These are phyloP conservation scores for Dendrocincla tyrannina DNA, from an alignment of 2,797 vertebrate genomes.

Conservation along the genomic window DNA sequence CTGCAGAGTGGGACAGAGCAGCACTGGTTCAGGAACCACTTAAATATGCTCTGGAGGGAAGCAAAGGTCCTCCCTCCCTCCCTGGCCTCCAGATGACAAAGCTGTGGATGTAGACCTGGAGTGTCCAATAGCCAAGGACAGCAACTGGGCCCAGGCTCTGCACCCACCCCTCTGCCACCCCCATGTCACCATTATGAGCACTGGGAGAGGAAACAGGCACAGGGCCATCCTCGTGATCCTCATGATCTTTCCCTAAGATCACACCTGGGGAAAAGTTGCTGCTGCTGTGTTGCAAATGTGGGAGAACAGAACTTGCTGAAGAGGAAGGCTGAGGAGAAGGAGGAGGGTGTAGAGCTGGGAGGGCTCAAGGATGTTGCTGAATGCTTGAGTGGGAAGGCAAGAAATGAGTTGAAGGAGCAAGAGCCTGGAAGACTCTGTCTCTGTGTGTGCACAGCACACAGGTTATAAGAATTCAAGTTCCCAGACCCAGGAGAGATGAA, in stretches of 20 bases:
- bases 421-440: neutral
- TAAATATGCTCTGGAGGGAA: neutral
- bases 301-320: neutral
- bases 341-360: neutral
- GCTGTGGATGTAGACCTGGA: neutral
- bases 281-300: neutral
- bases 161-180: neutral
- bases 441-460: neutral
- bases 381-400: neutral
- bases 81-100: accelerated
- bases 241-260: neutral
- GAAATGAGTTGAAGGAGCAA: neutral
- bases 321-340: neutral
- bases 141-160: neutral
- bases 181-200: accelerated
- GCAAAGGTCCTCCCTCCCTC: neutral
- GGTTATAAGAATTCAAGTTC: neutral
- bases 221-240: neutral
- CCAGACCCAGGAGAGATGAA: neutral
- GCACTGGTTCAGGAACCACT: neutral
- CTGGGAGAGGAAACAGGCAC: neutral
- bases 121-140: neutral
- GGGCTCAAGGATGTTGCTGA: neutral
- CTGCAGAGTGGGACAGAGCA: neutral
- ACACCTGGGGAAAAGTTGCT: neutral